Conservation (phyloP, 2,888 invertebrate species). For the Sacculina carcini region DNA sequence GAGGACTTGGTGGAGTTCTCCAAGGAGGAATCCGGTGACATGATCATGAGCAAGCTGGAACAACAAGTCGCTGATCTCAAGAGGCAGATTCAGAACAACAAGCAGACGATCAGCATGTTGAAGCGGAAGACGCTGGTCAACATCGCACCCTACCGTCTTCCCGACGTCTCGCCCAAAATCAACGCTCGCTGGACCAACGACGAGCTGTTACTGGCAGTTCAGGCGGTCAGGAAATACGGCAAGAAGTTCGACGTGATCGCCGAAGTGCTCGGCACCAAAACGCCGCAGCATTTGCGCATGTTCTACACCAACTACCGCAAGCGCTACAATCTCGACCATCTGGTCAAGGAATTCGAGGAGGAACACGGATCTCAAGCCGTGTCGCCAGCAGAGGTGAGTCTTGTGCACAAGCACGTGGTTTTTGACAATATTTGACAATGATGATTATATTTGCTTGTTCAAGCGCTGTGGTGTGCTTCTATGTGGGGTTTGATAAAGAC, state of each 20-base stretch:
- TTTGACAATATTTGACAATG: no score
- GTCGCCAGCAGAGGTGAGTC: slow-evolving; percentile 19
- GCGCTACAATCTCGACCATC: slow-evolving; percentile 59
- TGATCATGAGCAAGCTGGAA: slow-evolving; percentile 66
- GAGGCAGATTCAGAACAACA: slow-evolving; percentile 87
- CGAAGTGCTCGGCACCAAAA: slow-evolving; percentile 80
- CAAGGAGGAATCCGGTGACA: background rate
- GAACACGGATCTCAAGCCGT: slow-evolving; percentile 44
- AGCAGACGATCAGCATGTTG: slow-evolving; percentile 63
- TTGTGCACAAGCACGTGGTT: no score
- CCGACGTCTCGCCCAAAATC: slow-evolving; percentile 29
- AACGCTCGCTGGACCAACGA: slow-evolving; percentile 79
- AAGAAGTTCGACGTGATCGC: slow-evolving; percentile 81
- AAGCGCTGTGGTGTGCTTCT: no score
- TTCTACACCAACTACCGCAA: slow-evolving; percentile 78
- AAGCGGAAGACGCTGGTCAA: slow-evolving; percentile 40
- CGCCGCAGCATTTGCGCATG: slow-evolving; percentile 65
- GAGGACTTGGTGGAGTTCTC: slow-evolving; percentile 50
- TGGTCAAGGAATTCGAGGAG: slow-evolving; percentile 58
- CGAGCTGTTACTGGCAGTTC: slow-evolving; percentile 65
- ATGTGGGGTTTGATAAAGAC: no score
- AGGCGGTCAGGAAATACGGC: slow-evolving; percentile 35
- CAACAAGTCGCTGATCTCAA: slow-evolving; percentile 78
- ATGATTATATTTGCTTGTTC: no score
- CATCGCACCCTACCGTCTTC: slow-evolving; percentile 20